Evolutionary conservation across 2,113 vertebrate genomes (phyloP).

Genomic region (Dicerorhinus sumatrensis): DNA sequence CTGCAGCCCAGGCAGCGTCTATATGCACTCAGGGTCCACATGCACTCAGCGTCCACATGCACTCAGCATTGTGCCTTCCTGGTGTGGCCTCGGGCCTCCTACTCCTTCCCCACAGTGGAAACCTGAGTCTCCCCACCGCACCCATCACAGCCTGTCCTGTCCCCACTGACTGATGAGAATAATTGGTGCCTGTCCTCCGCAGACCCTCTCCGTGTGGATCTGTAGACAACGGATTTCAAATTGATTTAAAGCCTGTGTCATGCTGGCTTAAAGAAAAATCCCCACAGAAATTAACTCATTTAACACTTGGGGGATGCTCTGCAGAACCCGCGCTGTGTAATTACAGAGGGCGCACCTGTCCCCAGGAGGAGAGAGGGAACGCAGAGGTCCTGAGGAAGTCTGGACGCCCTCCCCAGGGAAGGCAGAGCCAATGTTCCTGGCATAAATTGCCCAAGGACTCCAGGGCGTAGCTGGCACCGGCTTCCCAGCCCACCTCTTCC

Average conservation of each 20-base stretch:
- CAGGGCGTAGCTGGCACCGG: rapidly evolving
- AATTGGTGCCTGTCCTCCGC: slow-evolving; percentile 37
- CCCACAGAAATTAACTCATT: slow-evolving; percentile 63
- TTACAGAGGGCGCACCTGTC: background rate
- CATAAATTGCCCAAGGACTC: background rate
- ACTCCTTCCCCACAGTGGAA: background rate
- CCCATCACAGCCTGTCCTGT: background rate
- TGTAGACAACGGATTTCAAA: slow-evolving; percentile 76
- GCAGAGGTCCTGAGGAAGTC: rapidly evolving
- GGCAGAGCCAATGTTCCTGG: rapidly evolving
- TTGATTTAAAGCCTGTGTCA: slow-evolving; percentile 79
- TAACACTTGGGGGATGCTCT: background rate
- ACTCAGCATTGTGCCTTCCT: rapidly evolving
- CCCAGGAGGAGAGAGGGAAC: background rate
- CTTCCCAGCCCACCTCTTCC: rapidly evolving
- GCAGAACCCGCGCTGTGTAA: background rate
- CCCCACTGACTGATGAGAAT: slow-evolving; percentile 58
- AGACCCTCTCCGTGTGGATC: slow-evolving; percentile 38
- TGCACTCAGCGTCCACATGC: rapidly evolving
- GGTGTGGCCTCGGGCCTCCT: no score
- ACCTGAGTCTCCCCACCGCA: rapidly evolving
- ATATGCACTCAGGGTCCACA: rapidly evolving
- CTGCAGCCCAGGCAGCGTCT: background rate
- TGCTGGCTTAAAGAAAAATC: slow-evolving; percentile 67
- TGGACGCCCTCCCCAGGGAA: rapidly evolving